Conservation (phyloP, 1,140 invertebrate species). For the Neodiprion virginianus region DNA sequence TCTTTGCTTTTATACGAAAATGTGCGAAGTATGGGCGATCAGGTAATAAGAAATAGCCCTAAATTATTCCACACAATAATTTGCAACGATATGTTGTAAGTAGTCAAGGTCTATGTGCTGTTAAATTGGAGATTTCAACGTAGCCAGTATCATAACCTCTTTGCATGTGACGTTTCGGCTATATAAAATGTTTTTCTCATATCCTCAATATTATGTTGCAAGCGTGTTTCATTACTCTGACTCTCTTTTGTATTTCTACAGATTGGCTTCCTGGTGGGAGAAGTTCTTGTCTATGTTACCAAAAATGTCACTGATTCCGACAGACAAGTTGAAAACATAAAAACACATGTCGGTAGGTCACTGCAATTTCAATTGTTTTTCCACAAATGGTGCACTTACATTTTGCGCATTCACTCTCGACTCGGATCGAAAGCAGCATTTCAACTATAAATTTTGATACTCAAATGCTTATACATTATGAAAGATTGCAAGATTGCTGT, state of each 20-base stretch:
- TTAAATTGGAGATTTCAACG: background rate
- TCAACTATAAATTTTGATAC: background rate
- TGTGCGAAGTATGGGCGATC: constrained; percentile 63
- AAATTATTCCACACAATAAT: constrained; percentile 17
- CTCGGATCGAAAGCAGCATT: background rate
- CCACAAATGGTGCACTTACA: background rate
- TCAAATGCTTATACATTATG: constrained; percentile 11
- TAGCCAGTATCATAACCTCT: background rate
- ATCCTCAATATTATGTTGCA: background rate
- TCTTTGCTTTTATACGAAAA: constrained; percentile 71
- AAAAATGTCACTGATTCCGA: constrained; percentile 72
- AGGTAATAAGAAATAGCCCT: constrained; percentile 57
- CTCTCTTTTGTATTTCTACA: constrained; percentile 51
- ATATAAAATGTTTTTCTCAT: background rate
- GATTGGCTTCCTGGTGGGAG: constrained; percentile 72
- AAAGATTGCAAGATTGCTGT: background rate
- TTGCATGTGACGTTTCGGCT: background rate
- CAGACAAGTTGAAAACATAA: constrained; percentile 64
- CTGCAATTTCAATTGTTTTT: background rate
- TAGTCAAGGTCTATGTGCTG: background rate
- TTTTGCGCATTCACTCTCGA: background rate
- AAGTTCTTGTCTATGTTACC: constrained; percentile 65
- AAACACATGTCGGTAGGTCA: constrained; percentile 64
- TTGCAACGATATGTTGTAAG: background rate
- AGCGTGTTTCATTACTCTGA: background rate